These are phyloP conservation scores for Ceratothoa steindachneri DNA, from an alignment of 2,888 invertebrate species.

Conservation along the genomic window DNA sequence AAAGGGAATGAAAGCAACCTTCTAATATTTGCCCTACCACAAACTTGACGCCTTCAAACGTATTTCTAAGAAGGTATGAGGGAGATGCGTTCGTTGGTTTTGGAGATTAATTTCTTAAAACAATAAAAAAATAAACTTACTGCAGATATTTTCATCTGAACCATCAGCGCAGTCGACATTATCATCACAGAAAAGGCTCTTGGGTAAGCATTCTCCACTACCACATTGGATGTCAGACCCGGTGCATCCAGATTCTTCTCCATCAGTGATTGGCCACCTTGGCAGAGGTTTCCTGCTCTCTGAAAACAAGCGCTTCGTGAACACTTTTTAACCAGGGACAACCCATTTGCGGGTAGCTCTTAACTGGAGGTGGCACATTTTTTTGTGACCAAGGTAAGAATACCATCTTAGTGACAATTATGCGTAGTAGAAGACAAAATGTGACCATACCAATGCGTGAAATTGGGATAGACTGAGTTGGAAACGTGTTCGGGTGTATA, in stretches of 20 bases:
- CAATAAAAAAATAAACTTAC: too few relatives aligned
- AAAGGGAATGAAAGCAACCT: background rate
- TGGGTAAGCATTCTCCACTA: slow-evolving; percentile 85
- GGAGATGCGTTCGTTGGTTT: too few relatives aligned
- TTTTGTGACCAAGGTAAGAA: too few relatives aligned
- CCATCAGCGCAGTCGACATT: slow-evolving; percentile 88
- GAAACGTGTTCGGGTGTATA: too few relatives aligned
- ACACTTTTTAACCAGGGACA: background rate
- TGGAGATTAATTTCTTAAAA: too few relatives aligned
- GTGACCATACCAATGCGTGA: background rate
- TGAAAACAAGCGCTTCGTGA: slow-evolving; percentile 3
- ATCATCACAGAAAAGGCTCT: slow-evolving; percentile 86
- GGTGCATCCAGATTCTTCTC: slow-evolving; percentile 86
- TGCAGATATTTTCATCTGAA: slow-evolving; percentile 91
- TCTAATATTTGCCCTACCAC: too few relatives aligned
- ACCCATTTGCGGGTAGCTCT: too few relatives aligned
- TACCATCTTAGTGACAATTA: background rate
- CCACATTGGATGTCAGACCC: slow-evolving; percentile 87
- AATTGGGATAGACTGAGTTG: too few relatives aligned
- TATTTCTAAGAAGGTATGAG: too few relatives aligned
- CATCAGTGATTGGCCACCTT: slow-evolving; percentile 70
- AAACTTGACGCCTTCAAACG: too few relatives aligned
- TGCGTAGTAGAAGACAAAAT: background rate
- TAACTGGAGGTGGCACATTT: too few relatives aligned
- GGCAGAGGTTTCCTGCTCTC: slow-evolving; percentile 25